Evolutionary conservation across 2,888 invertebrate genomes (phyloP), one percentile per base, ranked within the genome.

Genomic region (Ophion ventricosus): DNA sequence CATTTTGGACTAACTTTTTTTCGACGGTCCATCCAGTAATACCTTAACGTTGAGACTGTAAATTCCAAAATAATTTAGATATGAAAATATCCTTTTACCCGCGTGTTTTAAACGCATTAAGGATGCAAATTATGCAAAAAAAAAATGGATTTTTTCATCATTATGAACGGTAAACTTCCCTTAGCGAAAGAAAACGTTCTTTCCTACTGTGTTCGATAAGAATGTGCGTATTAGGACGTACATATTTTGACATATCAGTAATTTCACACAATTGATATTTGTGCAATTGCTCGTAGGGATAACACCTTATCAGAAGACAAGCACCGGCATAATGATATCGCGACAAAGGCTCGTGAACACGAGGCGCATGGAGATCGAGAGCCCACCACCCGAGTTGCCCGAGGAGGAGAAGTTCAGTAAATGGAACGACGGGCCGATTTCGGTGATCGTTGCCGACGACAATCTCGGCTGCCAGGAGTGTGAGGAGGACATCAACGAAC

Each of bases 391-490:
- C 0, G 92, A 92, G 83, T 87, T 89, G 49, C 90, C 90, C 2
- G 86, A 88, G 0, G 90, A 91, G 43, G 91, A 90, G 2, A 87
- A 87, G 35, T 85, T 93, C 2, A 88, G 88, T 69, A 91, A 88
- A 69, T 93, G 93, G 93, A 79, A 61, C 43, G 83, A 75, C 2
- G 92, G 92, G 1, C 91, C 92, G 1, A 87, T 93, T 14, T 87
- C 83, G n/a, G 87, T 93, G 2, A 87, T 90, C 70, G 87, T 88
- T 35, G n/a, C 75, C 0, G 54, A 43, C 35, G 61, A 70, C 10
- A 89, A 91, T 77, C 87, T 91, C 89, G 93, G 95, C 10, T 97
- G 97, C 90, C 95, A 96, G 84, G 97, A 98, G 93, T 97, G 97
- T 90, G 96, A 96, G 90, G 95, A 95, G 1, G 95, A 96, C 25